Evolutionary conservation across 2,113 vertebrate genomes (phyloP).

Genomic region (Eulacestoma nigropectus): DNA sequence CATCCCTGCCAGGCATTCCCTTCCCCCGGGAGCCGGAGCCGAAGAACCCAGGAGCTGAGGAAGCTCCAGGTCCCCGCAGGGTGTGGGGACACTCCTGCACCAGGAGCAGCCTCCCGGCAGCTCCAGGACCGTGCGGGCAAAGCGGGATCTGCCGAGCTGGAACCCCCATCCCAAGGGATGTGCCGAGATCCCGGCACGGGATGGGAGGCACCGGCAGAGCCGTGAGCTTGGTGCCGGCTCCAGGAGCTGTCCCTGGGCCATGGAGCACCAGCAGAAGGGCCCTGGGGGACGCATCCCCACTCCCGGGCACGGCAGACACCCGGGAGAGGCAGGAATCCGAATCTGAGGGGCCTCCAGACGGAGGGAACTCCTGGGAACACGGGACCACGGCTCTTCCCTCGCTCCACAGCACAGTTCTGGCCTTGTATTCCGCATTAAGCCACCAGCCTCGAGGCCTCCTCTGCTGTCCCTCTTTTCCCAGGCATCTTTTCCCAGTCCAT

Average conservation of each 20-base stretch:
- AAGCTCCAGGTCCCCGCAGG: rapidly evolving
- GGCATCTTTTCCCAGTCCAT: background rate
- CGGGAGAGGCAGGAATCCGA: background rate
- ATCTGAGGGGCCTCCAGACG: background rate
- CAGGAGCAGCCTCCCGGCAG: background rate
- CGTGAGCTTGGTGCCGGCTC: rapidly evolving
- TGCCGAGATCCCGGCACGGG: rapidly evolving
- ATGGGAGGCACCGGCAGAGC: rapidly evolving
- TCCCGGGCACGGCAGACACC: rapidly evolving
- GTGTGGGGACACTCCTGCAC: background rate
- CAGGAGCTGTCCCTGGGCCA: background rate
- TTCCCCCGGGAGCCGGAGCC: background rate
- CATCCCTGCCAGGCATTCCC: background rate
- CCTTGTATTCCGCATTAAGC: rapidly evolving
- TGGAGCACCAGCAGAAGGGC: background rate
- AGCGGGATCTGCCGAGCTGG: rapidly evolving
- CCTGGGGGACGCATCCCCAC: background rate
- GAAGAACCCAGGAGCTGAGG: background rate
- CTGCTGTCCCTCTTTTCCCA: rapidly evolving
- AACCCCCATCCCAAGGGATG: background rate
- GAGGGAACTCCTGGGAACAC: rapidly evolving
- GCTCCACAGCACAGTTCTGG: rapidly evolving
- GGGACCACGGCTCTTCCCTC: background rate
- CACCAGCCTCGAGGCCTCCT: background rate
- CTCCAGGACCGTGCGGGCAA: rapidly evolving